Base-by-base conservation (phyloP, 2,797 vertebrate genomes). In the Rhynchonycteris naso region DNA sequence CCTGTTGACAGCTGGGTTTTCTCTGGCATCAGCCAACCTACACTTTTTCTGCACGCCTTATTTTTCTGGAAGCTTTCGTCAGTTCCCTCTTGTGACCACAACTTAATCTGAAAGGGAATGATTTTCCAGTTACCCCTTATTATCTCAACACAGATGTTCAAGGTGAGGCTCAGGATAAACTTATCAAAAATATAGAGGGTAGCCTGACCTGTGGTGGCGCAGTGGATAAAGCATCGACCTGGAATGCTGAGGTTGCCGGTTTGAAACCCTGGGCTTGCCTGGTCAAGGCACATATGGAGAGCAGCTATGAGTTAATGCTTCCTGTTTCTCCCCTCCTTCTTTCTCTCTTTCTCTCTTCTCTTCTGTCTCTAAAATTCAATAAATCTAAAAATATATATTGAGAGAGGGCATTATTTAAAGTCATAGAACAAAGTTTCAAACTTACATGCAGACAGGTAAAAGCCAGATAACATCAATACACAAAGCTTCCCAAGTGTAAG, bases 1-100 rank as follows among this genome's bases (percentile, higher is more conserved):
- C 86, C 68, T 92, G 85, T 93, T 88, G 82, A 93, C 78, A 59
- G 90, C 85, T 63, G 85, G 54, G 56, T 78, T 90, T 93, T 69
- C 92, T 72, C 88, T 72, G 72, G 96, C 80, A 15, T 68, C 79
- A 15, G 71, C 66, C 16, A 35, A 61, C 47, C 76, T 61, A 10
- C 9, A 33, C 43, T 74, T 72, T 22, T 30, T 76, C 38, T 15
- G 14, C 52, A 1, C 35, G 59, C 54, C 24, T 30, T 75, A 12
- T 84, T 90, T 65, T 85, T 33, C 87, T 54, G 22, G 54, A 11
- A 33, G 43, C 66, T 82, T 43, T 33, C 8, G 7, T 87, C 43
- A 3, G 30, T 71, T 87, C 87, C 63, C 33, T 85, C 63, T 76
- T 33, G 28, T 90, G 66, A 71, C 81, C 79, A 28, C 9, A 58